Evolutionary conservation across 2,888 invertebrate species (phyloP), one percentile per base, ranked within the genome.

Genomic region (Agrochola circellaris): DNA sequence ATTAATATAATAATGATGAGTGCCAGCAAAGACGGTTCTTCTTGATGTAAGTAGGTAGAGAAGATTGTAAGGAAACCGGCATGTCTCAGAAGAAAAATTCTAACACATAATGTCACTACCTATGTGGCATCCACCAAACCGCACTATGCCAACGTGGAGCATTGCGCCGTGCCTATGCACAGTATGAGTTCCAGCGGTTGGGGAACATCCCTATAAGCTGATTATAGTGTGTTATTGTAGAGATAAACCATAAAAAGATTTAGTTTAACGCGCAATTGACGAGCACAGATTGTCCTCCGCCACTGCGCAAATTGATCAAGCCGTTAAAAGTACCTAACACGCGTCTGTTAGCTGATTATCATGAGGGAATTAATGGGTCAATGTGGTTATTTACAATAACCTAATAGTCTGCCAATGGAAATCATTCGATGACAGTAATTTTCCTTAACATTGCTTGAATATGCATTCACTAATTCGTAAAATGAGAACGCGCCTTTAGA

Each of bases 351-450:
- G 42, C 66, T 79, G 75, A 79, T 79, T 75, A 75, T 73, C 69
- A 73, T 73, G 58, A 65, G 23, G 17, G 61, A 73, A 79, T 62
- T 58, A 75, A 71, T 72, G 73, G 75, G 72, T 79, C 82, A 83
- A 42, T 69, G 68, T 60, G 45, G 65, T 45, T 75, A 83, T 60
- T 79, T 26, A 58, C 71, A 72, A 54, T 51, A 79, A 42, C 38
- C 45, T 62, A 73, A 73, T 56, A 60, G 15, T 51, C 58, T 60
- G 62, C 11, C 48, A 81, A 58, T 72, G 20, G 26, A 38, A 64
- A 72, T 70, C 23, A 70, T 61, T 75, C 51, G 15, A 15, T 65
- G 38, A 42, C 6, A 54, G n/a, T 30, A 0, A 26, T 77, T 73
- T 70, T 78, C 73, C 73, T 73, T 45, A 82, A 60, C 38, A 15